Conservation (phyloP, 2,797 vertebrate genomes). For the Oryzias dopingdopingensis region DNA sequence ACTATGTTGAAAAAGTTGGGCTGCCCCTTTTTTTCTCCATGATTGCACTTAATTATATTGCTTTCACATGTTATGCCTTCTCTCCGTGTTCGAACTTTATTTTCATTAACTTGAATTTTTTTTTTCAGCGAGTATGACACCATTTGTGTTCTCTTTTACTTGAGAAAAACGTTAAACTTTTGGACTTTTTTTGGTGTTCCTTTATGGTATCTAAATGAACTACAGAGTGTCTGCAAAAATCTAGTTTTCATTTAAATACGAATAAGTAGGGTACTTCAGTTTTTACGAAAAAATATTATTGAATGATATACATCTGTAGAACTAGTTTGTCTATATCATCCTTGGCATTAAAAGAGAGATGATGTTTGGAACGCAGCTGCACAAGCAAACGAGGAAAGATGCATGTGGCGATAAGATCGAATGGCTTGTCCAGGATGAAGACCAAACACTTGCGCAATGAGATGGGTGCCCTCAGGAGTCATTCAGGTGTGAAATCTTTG, state of each 20-base stretch:
- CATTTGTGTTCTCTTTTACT: background rate
- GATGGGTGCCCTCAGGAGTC: constrained; percentile 43
- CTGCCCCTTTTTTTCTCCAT: constrained; percentile 22
- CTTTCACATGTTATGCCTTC: constrained; percentile 25
- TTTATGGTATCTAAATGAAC: no score
- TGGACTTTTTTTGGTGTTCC: no score
- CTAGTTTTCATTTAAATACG: background rate
- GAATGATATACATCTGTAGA: background rate
- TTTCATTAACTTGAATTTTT: constrained; percentile 13
- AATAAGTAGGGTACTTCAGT: no score
- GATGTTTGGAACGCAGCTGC: constrained; percentile 30
- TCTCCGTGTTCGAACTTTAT: constrained; percentile 1
- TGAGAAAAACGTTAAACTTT: no score
- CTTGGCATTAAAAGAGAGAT: constrained; percentile 4
- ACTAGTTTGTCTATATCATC: background rate
- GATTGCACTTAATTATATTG: constrained; percentile 31
- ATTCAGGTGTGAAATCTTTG: constrained; percentile 50
- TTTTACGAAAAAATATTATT: background rate
- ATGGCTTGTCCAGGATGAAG: constrained; percentile 29
- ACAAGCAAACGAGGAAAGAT: constrained; percentile 56
- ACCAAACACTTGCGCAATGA: constrained; percentile 44
- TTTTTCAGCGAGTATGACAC: background rate
- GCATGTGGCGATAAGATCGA: constrained; percentile 43
- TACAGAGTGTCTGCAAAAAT: background rate
- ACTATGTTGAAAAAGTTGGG: constrained; percentile 9